These are phyloP conservation scores for Monoplex corrugatus DNA, from an alignment of 2,888 invertebrate genomes.

Conservation along the genomic window DNA sequence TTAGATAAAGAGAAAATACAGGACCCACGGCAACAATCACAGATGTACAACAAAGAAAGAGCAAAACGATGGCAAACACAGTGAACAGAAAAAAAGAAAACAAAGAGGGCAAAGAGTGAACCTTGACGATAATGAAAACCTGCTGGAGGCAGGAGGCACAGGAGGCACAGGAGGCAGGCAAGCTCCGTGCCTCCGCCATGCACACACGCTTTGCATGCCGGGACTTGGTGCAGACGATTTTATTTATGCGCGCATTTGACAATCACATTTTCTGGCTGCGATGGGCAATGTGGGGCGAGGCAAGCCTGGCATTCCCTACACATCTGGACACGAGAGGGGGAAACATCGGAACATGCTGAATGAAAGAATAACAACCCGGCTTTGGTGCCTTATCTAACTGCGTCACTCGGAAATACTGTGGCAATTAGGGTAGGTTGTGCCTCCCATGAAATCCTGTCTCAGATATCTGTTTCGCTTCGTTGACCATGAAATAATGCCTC, in stretches of 20 bases:
- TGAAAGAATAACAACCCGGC: slow-evolving; percentile 33
- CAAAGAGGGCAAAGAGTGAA: not conserved
- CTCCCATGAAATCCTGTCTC: too few species aligned
- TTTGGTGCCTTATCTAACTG: too few species aligned
- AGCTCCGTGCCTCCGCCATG: not conserved
- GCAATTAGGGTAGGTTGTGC: too few species aligned
- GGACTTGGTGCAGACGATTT: slow-evolving; percentile 25
- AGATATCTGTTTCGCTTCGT: too few species aligned
- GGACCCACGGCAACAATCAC: not conserved
- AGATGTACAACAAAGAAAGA: slow-evolving; percentile 15
- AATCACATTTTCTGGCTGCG: slow-evolving; percentile 40
- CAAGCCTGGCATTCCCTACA: slow-evolving; percentile 20
- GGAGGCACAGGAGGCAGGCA: not conserved
- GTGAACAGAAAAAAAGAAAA: too few species aligned
- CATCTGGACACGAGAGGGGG: slow-evolving; percentile 32
- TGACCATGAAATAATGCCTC: too few species aligned
- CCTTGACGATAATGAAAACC: slow-evolving; percentile 19
- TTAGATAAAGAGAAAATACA: not conserved
- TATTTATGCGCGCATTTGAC: slow-evolving; percentile 49
- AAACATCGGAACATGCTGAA: slow-evolving; percentile 6
- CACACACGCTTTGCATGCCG: not conserved
- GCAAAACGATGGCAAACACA: not conserved
- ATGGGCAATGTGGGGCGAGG: slow-evolving; percentile 4
- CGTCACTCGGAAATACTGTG: too few species aligned
- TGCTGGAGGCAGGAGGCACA: slow-evolving; percentile 8